phyloP scores from a whole-genome alignment of 2,888 invertebrate genomes.

The Drosophila tripunctata region DNA sequence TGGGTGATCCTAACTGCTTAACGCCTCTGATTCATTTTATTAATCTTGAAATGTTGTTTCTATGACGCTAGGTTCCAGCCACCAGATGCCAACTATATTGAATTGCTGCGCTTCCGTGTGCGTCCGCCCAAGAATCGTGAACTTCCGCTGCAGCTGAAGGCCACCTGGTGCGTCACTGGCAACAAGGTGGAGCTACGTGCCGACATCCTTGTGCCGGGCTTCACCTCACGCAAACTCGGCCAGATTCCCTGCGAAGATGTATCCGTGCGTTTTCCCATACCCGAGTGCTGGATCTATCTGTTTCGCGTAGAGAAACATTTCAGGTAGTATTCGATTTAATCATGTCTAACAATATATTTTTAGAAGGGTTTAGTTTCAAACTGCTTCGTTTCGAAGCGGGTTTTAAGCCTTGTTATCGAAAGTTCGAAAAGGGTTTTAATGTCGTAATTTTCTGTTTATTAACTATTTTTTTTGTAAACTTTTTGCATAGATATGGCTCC shows the following conservation, averaged over 20 bases:
- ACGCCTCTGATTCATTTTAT: too few relatives aligned
- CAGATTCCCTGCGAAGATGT: constrained; percentile 99
- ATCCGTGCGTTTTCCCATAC: constrained; percentile 97
- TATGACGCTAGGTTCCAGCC: constrained; percentile 91
- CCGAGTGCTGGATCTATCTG: constrained; percentile 99
- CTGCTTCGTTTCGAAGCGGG: too few relatives aligned
- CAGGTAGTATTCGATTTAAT: constrained; percentile 77
- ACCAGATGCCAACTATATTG: constrained; percentile 98
- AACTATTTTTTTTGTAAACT: not conserved
- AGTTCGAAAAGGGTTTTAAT: too few relatives aligned
- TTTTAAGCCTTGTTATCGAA: too few relatives aligned
- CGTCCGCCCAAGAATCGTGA: constrained; percentile 98
- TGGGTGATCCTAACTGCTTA: constrained; percentile 80
- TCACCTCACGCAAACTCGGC: constrained; percentile 96
- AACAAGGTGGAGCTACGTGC: constrained; percentile 97
- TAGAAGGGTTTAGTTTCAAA: too few relatives aligned
- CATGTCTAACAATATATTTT: too few relatives aligned
- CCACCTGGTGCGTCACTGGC: constrained; percentile 94
- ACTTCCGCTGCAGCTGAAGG: constrained; percentile 97
- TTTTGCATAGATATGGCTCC: constrained; percentile 91
- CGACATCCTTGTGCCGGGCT: constrained; percentile 98
- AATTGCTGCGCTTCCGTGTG: constrained; percentile 97
- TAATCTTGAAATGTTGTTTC: constrained; percentile 42
- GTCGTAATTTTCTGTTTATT: too few relatives aligned
- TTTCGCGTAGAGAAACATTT: constrained; percentile 99